A percentile compares a stretch with the other conserved stretches of the same genome.
These are phyloP conservation scores for Caenorhabditis latens DNA, from an alignment of 1,140 invertebrate species.

Conservation along the genomic window DNA sequence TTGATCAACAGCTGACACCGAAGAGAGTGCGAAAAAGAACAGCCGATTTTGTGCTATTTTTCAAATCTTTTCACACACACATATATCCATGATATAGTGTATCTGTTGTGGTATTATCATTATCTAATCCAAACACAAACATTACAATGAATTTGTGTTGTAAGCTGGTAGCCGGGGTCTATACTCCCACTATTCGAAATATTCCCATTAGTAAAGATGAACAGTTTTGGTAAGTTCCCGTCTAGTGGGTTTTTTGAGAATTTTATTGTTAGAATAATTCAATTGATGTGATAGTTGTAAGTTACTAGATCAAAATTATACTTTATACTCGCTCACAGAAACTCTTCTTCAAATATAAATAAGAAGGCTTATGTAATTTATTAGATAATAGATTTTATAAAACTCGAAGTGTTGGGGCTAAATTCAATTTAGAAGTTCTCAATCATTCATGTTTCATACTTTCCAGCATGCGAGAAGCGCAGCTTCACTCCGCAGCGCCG, in stretches of 20 bases:
- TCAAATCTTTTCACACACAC: slow-evolving; percentile 55
- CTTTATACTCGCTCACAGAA: too few species aligned
- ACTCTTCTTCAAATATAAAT: too few species aligned
- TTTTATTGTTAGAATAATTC: background rate
- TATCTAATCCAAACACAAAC: background rate
- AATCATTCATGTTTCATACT: background rate
- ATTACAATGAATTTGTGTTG: slow-evolving; percentile 39
- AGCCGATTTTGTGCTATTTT: slow-evolving; percentile 50
- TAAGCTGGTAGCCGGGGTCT: slow-evolving; percentile 21
- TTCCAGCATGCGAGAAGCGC: slow-evolving; percentile 69
- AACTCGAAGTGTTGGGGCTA: too few species aligned
- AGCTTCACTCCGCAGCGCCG: slow-evolving; percentile 61
- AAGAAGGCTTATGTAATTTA: too few species aligned
- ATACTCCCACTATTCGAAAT: slow-evolving; percentile 41
- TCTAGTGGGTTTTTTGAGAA: too few species aligned
- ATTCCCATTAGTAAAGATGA: slow-evolving; percentile 70
- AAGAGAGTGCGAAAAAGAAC: slow-evolving; percentile 48
- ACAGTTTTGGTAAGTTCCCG: slow-evolving; percentile 68
- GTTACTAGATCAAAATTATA: too few species aligned
- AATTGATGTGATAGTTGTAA: too few species aligned
- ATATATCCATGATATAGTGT: slow-evolving; percentile 47
- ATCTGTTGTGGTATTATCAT: slow-evolving; percentile 6
- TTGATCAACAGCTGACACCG: slow-evolving; percentile 42
- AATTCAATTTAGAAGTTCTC: too few species aligned
- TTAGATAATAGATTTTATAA: too few species aligned